Evolutionary conservation across 2,888 invertebrate species (phyloP).

Genomic region (Amphipoea oculea): DNA sequence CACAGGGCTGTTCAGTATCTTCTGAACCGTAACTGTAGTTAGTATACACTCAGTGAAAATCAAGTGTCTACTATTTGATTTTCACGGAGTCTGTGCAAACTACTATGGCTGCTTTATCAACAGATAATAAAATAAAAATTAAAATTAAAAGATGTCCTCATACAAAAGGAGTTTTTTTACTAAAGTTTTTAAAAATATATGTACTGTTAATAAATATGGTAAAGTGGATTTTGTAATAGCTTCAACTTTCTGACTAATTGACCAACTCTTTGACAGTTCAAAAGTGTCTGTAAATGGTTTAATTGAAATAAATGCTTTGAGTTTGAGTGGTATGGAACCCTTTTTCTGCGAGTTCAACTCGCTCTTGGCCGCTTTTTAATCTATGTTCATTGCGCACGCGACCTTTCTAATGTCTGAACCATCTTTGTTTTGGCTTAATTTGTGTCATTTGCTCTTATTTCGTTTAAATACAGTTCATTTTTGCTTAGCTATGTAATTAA

Average conservation of each 20-base stretch:
- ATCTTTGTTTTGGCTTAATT: constrained; percentile 38
- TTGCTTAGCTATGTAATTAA: constrained; percentile 32
- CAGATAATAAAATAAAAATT: neutral
- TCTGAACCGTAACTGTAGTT: neutral
- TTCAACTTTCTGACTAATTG: no score
- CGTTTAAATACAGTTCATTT: constrained; percentile 33
- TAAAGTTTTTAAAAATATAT: no score
- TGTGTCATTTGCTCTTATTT: constrained; percentile 38
- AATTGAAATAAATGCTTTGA: no score
- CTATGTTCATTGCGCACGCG: constrained; percentile 75
- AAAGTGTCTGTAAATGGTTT: no score
- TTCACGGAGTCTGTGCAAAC: no score
- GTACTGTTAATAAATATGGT: no score
- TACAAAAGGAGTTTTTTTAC: no score
- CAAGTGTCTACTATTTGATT: no score
- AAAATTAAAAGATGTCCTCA: no score
- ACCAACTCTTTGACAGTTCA: no score
- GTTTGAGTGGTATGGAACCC: neutral
- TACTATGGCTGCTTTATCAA: no score
- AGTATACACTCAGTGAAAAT: no score
- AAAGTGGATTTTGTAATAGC: constrained; percentile 1
- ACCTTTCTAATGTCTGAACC: constrained; percentile 75
- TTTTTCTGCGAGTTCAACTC: neutral
- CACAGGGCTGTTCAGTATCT: neutral
- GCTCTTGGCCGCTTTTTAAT: constrained; percentile 57